These are phyloP conservation scores for Drosophila ogumai DNA, from an alignment of 1,140 invertebrate genomes.

Conservation along the genomic window DNA sequence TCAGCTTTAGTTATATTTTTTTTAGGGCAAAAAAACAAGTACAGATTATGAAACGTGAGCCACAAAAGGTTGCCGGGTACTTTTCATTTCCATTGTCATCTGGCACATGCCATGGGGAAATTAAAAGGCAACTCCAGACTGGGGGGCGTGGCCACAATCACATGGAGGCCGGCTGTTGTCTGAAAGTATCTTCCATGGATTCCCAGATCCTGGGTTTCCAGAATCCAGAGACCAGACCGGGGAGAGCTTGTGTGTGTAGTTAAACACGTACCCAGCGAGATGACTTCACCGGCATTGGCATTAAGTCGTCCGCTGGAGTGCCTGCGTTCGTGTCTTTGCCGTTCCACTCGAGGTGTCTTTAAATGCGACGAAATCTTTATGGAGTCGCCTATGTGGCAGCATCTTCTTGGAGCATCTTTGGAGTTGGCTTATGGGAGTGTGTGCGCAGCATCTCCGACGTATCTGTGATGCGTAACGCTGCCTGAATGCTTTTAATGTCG, in stretches of 20 bases:
- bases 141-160: slow-evolving; percentile 16
- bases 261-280: slow-evolving; percentile 67
- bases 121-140: slow-evolving; percentile 53
- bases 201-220: slow-evolving; percentile 8
- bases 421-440: slow-evolving; percentile 18
- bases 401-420: slow-evolving; percentile 11
- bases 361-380: slow-evolving; percentile 80
- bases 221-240: neutral
- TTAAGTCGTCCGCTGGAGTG: slow-evolving; percentile 53
- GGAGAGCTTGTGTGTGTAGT: slow-evolving; percentile 41
- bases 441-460: slow-evolving; percentile 48
- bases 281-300: slow-evolving; percentile 53
- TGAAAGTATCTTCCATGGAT: slow-evolving; percentile 50
- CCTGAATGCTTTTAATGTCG: slow-evolving; percentile 27
- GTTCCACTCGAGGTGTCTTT: slow-evolving; percentile 82
- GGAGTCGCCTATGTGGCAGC: slow-evolving; percentile 53
- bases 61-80: slow-evolving; percentile 26
- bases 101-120: slow-evolving; percentile 56
- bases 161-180: slow-evolving; percentile 37
- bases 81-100: slow-evolving; percentile 54
- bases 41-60: slow-evolving; percentile 26
- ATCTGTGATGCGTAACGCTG: slow-evolving; percentile 50
- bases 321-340: slow-evolving; percentile 37
- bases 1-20: neutral
- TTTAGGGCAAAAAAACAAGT: slow-evolving; percentile 18